Base-by-base conservation (phyloP, 92 coral and sea anemone species). In the Epizoanthus stellaris region DNA sequence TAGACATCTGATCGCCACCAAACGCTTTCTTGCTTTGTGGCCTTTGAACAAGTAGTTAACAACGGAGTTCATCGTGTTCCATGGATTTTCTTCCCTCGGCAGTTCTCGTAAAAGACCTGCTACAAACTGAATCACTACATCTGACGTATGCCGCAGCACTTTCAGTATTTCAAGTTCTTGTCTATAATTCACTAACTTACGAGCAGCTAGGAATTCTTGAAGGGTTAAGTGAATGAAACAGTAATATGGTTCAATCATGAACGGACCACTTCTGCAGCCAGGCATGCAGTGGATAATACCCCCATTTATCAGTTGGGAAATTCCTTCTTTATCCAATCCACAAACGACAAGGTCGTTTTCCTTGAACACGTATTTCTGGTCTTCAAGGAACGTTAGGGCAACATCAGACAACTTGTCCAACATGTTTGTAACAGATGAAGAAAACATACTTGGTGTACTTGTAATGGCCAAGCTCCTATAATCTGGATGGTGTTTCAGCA, bases 401-500 rank as follows among this genome's bases (percentile, higher is more conserved):
- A 67, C 45, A 4, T 25, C 23, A 1, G 71, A 66, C 71, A 66
- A 12, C 16, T 66, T 34, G 66, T 60, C 66, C 23, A 60, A 60
- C 66, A 60, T 60, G 66, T 23, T 60, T 23, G 17, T 9, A 60
- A 66, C 71, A 5, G 38, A 12, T 66, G 17, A 4, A 66, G 71
- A 66, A 14, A 66, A 66, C 15, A 16, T 30, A 30, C 0, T 16
- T 66, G 38, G 71, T 34, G 6, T 66, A 9, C 0, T 34, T 66
- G 38, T 34, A 21, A 66, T 11, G 3, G 71, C 17, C 21, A 21
- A 14, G 8, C 76, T 36, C 47, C 59, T 40, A 13, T 42, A 71
- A 43, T 71, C 76, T 49, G 76, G 76, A 36, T 71, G 59, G 47
- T 71, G 76, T 42, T 71, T 71, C 9, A 9, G 23, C 6, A 71